Conservation (phyloP, 2,888 invertebrate species). For the Scaptomyza caliginosa region DNA sequence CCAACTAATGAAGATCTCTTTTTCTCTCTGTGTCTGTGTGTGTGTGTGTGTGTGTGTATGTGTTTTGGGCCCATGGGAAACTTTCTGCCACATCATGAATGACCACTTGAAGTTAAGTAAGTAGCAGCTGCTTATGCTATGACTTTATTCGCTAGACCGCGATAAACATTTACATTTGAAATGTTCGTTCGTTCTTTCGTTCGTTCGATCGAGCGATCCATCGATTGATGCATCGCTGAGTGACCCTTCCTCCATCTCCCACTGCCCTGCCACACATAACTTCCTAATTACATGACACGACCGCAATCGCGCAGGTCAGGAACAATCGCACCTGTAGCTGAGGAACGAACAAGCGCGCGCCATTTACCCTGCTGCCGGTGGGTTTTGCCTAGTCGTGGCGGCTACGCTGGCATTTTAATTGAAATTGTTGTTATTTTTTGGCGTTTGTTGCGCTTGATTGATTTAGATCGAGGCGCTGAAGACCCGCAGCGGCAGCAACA, state of each 20-base stretch:
- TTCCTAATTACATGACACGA: conserved; percentile 77
- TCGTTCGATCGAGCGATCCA: conserved; percentile 37
- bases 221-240: conserved; percentile 36
- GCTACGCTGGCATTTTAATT: conserved; percentile 77
- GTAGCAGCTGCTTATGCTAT: conserved; percentile 51
- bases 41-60: neutral
- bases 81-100: conserved; percentile 54
- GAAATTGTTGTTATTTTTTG: conserved; percentile 71
- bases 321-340: conserved; percentile 58
- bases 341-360: conserved; percentile 35
- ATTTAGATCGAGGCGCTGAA: conserved; percentile 70
- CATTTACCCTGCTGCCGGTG: conserved; percentile 30
- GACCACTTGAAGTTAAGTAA: conserved; percentile 46
- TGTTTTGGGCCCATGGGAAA: conserved; percentile 57
- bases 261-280: conserved; percentile 36
- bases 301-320: conserved; percentile 58
- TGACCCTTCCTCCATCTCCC: conserved; percentile 28
- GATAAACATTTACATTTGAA: conserved; percentile 43
- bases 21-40: neutral
- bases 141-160: conserved; percentile 60
- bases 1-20: conserved; percentile 69
- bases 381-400: conserved; percentile 8
- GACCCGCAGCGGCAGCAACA: conserved; percentile 55
- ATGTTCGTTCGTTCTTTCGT: conserved; percentile 24
- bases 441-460: conserved; percentile 78